Base-by-base conservation (phyloP, 30 jellyfish, hydroid and myxozoan species). In the Aurelia sp. region DNA sequence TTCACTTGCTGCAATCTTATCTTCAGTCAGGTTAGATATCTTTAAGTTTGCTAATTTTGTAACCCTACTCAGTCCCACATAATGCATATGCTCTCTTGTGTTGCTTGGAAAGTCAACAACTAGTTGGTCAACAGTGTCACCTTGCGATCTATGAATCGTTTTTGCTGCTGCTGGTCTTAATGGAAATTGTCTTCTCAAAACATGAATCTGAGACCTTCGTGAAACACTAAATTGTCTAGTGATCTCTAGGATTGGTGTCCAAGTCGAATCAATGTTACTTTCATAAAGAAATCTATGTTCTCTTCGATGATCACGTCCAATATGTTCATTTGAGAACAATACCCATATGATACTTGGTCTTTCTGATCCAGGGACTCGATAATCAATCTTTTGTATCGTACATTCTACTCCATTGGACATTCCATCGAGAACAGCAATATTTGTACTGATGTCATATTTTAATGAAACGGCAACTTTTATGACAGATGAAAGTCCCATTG, bases 291-390 rank as follows among this genome's bases (percentile, higher is more conserved):
- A 30, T 57, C 63, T 20, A 30, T 53, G 16, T 59, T 55, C 81
- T 16, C 15, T 12, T 47, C 88, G 18, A 8, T 55, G 59, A 57
- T 53, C 24, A 11, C 18, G 30, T n/a, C 88, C 88, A 38, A 77
- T 20, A 58, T 15, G 30, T 15, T 17, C 24, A 15, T 58, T 20
- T 20, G 21, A 58, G 7, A 58, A 58, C 24, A 15, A 20, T 47
- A 77, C 88, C 88, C 88, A 77, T 19, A 77, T 77, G 17, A 77
- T 58, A 22, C 63, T 77, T 12, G 88, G 88, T 58, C 88, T 77
- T 13, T 17, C 21, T 10, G 77, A 62, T 12, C 20, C 20, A 18
- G 51, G 27, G 40, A 53, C 64, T 4, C 81, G n/a, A 81, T 59
- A 77, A 18, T 77, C 88, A 55, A 77, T 18, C 22, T 55, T 16